Conservation (phyloP, 2,797 vertebrate genomes). For the Bradypus variegatus region DNA sequence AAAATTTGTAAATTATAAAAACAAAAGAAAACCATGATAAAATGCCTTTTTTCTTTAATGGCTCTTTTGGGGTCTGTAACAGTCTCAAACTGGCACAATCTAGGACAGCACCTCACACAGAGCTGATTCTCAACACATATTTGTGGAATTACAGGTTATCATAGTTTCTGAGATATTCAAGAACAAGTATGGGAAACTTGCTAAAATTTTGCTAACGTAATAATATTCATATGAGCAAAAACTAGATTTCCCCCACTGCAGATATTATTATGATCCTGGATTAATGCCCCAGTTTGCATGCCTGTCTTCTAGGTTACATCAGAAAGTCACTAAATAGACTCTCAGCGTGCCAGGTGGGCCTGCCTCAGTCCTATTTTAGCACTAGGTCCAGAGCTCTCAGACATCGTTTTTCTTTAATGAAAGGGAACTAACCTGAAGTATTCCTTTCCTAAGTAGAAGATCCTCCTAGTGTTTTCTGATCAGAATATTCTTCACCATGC, state of each 20-base stretch:
- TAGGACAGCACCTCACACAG: neutral
- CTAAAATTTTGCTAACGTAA: neutral
- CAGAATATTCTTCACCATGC: neutral
- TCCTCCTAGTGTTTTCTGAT: neutral
- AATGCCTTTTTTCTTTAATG: no score
- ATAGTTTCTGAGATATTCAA: neutral
- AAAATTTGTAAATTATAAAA: no score
- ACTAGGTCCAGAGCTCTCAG: neutral
- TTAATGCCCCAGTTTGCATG: neutral
- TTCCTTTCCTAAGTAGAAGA: neutral
- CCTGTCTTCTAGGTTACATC: neutral
- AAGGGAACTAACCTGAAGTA: neutral
- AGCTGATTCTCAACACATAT: neutral
- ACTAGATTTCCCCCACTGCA: neutral
- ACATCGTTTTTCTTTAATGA: neutral
- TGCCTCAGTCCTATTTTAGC: neutral
- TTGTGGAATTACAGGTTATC: neutral
- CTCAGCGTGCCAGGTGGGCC: neutral
- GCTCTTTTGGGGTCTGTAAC: no score
- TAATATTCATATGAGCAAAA: neutral
- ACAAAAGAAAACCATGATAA: no score
- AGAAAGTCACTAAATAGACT: neutral
- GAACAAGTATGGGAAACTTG: neutral
- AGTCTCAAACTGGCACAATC: no score
- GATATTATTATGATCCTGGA: no score